A percentile compares a stretch with the other conserved stretches of the same genome.
Evolutionary conservation across 2,113 vertebrate species (phyloP).

Genomic region (Talpa occidentalis): DNA sequence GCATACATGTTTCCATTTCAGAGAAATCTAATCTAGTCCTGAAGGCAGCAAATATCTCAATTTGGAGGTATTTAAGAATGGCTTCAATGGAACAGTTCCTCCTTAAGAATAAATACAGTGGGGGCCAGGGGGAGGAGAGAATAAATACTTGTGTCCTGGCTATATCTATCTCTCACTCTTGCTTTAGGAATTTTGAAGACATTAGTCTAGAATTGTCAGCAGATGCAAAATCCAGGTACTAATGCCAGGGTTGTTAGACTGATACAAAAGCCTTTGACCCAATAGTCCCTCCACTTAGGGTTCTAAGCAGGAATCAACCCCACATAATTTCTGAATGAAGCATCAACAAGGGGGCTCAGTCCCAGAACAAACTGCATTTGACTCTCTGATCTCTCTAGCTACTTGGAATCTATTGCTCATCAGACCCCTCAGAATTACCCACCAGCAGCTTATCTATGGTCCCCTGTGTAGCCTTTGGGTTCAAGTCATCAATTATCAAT

Average conservation of each 20-base stretch:
- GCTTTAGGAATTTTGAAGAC: neutral
- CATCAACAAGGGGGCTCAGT: neutral
- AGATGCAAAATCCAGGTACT: neutral
- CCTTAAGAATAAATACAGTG: neutral
- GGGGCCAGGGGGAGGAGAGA: too few relatives aligned
- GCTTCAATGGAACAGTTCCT: neutral
- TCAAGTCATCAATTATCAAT: neutral
- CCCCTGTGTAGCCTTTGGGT: neutral
- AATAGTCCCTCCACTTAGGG: neutral
- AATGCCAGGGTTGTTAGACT: accelerated
- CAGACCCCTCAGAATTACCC: neutral
- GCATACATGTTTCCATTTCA: neutral
- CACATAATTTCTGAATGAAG: neutral
- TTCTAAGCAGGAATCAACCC: neutral
- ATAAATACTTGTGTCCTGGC: neutral
- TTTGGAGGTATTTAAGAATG: neutral
- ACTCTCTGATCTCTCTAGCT: neutral
- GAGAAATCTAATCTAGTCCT: neutral
- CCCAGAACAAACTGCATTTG: neutral
- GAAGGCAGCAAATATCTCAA: neutral
- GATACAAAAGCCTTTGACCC: accelerated
- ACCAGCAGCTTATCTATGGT: neutral
- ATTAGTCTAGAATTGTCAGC: neutral
- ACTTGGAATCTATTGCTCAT: neutral
- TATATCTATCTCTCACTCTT: neutral